phyloP scores from a whole-genome alignment of 2,797 vertebrate genomes.

The Capromys pilorides region DNA sequence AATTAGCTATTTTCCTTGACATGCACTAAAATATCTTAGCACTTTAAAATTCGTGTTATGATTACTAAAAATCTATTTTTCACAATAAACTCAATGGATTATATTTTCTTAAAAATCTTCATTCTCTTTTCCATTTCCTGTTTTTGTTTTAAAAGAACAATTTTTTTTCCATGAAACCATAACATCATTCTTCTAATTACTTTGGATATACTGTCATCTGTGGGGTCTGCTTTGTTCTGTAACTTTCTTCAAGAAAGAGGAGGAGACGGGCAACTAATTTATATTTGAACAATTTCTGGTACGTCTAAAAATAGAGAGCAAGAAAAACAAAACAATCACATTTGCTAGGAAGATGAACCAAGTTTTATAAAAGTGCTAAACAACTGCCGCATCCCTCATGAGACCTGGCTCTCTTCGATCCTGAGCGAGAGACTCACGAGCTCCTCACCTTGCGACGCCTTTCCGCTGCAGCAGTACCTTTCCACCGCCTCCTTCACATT shows the following conservation, averaged over 20 bases:
- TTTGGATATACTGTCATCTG: constrained; percentile 57
- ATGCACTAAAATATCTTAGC: not conserved
- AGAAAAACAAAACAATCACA: constrained; percentile 35
- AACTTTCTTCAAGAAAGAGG: constrained; percentile 62
- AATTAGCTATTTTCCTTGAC: not conserved
- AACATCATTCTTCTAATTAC: constrained; percentile 62
- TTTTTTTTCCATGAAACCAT: constrained; percentile 49
- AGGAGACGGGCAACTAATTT: constrained; percentile 63
- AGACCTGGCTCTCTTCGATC: not conserved
- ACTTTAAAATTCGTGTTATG: not conserved
- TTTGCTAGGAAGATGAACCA: not conserved
- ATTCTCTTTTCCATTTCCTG: constrained; percentile 48
- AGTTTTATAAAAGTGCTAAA: not conserved
- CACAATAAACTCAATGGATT: not conserved
- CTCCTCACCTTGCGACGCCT: constrained; percentile 92
- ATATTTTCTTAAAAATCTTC: not conserved
- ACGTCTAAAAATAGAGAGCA: constrained; percentile 50
- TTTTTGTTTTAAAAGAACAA: not conserved
- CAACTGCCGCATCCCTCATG: not conserved
- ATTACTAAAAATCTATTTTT: constrained; percentile 35
- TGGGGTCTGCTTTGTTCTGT: constrained; percentile 63
- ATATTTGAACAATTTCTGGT: constrained; percentile 59
- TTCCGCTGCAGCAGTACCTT: constrained; percentile 91
- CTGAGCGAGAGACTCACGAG: not conserved
- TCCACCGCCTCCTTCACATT: constrained; percentile 93